Base-by-base conservation (phyloP, 2,888 invertebrate genomes). In the Drosophila parthenogenetica region DNA sequence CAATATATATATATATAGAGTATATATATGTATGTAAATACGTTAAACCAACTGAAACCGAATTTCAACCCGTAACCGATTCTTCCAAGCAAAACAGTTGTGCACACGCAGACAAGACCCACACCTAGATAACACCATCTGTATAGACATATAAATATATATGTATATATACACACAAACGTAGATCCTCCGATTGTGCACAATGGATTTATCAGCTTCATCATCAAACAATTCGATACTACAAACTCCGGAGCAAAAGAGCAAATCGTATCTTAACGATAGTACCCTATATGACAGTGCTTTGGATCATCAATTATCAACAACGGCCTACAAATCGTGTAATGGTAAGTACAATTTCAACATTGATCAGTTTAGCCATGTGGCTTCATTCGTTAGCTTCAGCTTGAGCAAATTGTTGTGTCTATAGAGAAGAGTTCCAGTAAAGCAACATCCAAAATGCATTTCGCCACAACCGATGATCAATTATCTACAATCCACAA, bases 201-300 rank as follows among this genome's bases (percentile, higher is more conserved):
- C 43, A 60, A 86, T 86, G 85, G 85, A 86, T 71, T 70, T 80
- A 73, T 76, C 79, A 65, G 57, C 76, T 54, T 78, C 87, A 48
- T 63, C 73, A 50, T 69, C 79, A 25, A 73, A 68, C 69, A 65
- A 77, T 65, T 72, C 88, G 32, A 60, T 61, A 69, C 68, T 60
- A 50, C 67, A 45, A 59, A 78, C 77, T 46, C 63, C 73, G 29
- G 77, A 78, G 46, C 65, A 73, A 7, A 69, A 70, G 13, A 69
- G 37, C 49, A 87, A 58, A 66, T 71, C 71, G 4, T 67, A 58
- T 13, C 68, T 78, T 11, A 69, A 49, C 68, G 87, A 84, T 45
- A 80, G 70, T 55, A 91, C 89, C 37, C 69, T 91, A 8, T 92
- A 92, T 67, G 89, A 89, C 45, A 92, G 91, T 59, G 91, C 92